Conservation (phyloP, 2,888 invertebrate genomes). For the Zelleria hepariella region DNA sequence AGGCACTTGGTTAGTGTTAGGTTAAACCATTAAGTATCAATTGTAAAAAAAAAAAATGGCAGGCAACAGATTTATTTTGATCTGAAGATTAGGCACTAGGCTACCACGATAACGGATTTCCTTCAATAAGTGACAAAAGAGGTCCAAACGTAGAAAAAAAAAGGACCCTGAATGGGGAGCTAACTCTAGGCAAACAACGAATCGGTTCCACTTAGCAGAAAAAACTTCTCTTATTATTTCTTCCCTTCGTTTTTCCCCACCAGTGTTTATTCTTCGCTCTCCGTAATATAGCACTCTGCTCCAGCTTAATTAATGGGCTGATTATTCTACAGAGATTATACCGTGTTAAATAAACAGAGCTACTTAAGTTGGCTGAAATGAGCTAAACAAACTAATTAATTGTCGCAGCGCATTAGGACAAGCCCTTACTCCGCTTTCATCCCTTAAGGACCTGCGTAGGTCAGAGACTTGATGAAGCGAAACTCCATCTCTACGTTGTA, state of each 20-base stretch:
- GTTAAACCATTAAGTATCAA: too few relatives aligned
- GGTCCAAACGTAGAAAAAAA: too few relatives aligned
- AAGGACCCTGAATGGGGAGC: too few relatives aligned
- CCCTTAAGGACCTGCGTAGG: too few relatives aligned
- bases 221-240: neutral
- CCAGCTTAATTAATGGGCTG: constrained; percentile 5
- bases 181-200: neutral
- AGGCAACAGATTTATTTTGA: too few relatives aligned
- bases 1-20: too few relatives aligned
- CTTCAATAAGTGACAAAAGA: too few relatives aligned
- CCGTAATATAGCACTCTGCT: neutral
- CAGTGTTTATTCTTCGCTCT: neutral
- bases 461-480: too few relatives aligned
- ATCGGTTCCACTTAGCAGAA: neutral
- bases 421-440: neutral
- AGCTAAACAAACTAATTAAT: constrained; percentile 1
- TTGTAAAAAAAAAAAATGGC: too few relatives aligned
- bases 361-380: neutral
- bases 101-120: too few relatives aligned
- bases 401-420: neutral
- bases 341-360: neutral
- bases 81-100: too few relatives aligned
- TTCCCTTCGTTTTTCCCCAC: neutral
- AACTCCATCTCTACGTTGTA: too few relatives aligned
- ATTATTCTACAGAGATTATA: constrained; percentile 8